Evolutionary conservation across 2,797 vertebrate species (phyloP).

Genomic region (Scolopax bukidnonensis): DNA sequence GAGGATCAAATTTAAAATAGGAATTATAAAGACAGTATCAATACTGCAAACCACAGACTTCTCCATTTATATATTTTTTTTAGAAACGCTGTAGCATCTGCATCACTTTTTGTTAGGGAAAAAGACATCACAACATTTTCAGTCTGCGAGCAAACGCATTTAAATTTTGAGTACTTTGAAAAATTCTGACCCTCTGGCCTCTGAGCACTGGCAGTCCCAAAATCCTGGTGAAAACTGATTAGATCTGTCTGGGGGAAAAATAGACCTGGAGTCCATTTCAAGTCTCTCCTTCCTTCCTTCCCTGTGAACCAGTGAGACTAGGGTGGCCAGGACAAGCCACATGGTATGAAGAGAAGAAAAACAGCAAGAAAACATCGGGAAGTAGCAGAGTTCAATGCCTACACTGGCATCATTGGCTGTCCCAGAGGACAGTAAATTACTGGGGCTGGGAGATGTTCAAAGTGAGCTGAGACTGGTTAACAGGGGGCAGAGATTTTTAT

Average conservation of each 20-base stretch:
- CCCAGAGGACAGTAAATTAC: background rate
- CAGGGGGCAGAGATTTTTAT: background rate
- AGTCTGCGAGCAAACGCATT: background rate
- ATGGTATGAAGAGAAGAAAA: background rate
- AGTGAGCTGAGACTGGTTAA: background rate
- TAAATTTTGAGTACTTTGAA: background rate
- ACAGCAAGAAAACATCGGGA: background rate
- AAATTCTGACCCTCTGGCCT: background rate
- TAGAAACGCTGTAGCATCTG: background rate
- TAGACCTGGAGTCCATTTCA: background rate
- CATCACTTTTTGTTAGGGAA: background rate
- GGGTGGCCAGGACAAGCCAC: background rate
- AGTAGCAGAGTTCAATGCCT: background rate
- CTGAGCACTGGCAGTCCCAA: background rate
- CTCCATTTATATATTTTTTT: background rate
- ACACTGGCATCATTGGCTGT: background rate
- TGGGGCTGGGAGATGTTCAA: background rate
- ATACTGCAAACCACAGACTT: background rate
- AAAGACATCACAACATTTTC: background rate
- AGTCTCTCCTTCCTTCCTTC: background rate
- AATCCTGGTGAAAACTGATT: background rate
- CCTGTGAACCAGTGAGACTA: background rate
- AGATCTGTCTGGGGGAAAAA: background rate
- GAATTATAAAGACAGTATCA: background rate
- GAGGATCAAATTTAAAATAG: background rate